Percentiles rank a stretch among this genome's conserved stretches.
Conservation (phyloP, 1,140 invertebrate species). For the Metaphire vulgaris region DNA sequence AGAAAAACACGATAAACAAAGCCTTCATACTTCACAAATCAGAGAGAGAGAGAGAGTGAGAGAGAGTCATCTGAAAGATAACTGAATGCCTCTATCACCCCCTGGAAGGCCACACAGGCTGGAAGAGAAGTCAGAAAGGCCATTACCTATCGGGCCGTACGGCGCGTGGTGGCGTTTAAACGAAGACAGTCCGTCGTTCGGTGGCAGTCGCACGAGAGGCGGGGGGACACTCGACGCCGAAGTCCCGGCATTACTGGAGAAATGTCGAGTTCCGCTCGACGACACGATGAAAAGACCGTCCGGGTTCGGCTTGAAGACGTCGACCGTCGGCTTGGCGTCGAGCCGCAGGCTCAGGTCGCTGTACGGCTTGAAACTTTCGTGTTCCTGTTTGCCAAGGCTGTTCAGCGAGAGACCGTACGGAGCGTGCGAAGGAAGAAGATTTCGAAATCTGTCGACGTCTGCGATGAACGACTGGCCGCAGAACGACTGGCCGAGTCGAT, state of each 20-base stretch:
- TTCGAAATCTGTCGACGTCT: not conserved
- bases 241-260: not conserved
- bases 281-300: not conserved
- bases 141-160: too few species aligned
- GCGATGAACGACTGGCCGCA: not conserved
- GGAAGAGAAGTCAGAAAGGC: not conserved
- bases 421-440: not conserved
- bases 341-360: not conserved
- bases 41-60: too few species aligned
- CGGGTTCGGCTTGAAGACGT: not conserved
- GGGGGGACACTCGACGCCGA: not conserved
- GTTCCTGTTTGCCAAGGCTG: not conserved
- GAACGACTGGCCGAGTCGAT: not conserved
- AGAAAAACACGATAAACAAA: too few species aligned
- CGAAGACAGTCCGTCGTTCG: not conserved
- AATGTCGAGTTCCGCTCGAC: too few species aligned
- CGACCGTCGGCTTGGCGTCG: not conserved
- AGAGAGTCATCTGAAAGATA: not conserved
- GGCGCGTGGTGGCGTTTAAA: not conserved
- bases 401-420: not conserved
- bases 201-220: not conserved
- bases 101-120: not conserved
- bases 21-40: too few species aligned
- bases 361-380: not conserved
- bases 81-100: not conserved